Conservation (phyloP, 2,797 vertebrate genomes). For the Parotocinclus haroldoi region DNA sequence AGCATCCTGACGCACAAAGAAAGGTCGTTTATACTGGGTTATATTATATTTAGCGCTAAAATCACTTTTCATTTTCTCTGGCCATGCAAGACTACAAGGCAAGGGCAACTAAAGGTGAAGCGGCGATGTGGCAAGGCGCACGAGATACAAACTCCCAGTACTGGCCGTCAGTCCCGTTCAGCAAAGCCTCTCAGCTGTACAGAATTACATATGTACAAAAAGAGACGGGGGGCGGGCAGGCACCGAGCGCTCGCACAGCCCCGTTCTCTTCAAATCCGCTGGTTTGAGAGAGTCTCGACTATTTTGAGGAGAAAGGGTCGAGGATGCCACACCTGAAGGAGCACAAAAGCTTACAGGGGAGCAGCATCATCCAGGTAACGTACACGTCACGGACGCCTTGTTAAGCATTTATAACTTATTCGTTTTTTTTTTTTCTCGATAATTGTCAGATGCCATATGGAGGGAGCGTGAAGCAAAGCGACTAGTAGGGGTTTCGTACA, state of each 20-base stretch:
- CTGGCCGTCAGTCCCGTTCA: constrained; percentile 93
- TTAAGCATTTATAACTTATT: constrained; percentile 13
- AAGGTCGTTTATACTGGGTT: constrained; percentile 67
- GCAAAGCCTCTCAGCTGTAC: constrained; percentile 78
- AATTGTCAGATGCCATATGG: constrained; percentile 69
- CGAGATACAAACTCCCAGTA: constrained; percentile 71
- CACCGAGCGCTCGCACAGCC: constrained; percentile 16
- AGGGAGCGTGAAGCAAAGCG: constrained; percentile 91
- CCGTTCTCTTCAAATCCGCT: constrained; percentile 9
- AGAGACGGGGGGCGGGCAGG: constrained; percentile 46
- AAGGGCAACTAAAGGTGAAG: constrained; percentile 74
- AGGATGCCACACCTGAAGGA: constrained; percentile 70
- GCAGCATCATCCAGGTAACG: constrained; percentile 77
- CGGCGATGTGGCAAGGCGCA: constrained; percentile 83
- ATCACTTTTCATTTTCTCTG: constrained; percentile 61
- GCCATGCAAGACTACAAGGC: constrained; percentile 89
- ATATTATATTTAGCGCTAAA: constrained; percentile 75
- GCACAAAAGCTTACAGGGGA: constrained; percentile 70
- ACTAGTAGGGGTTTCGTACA: constrained; percentile 84
- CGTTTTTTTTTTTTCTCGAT: constrained; percentile 29
- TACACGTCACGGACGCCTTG: constrained; percentile 61
- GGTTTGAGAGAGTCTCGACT: too few relatives aligned
- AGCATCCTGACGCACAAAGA: constrained; percentile 60
- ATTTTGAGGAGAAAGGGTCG: constrained; percentile 37
- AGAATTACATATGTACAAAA: constrained; percentile 83